A percentile compares a stretch with the other conserved stretches of the same genome.
phyloP scores from a whole-genome alignment of 1,140 invertebrate species.

The Armadillidium nasatum region DNA sequence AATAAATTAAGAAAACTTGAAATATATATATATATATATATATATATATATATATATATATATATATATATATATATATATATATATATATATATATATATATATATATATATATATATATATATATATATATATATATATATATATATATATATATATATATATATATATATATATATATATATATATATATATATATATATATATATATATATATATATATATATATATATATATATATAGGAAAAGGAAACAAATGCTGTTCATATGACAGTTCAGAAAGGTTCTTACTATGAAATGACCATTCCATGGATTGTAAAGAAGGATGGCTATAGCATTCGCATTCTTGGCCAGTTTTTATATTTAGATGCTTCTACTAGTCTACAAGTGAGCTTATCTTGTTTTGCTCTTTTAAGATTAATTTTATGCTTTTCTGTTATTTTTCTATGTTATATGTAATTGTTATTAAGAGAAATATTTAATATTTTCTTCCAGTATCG shows the following conservation, averaged over 20 bases:
- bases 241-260: constrained; percentile 80
- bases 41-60: constrained; percentile 21
- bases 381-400: constrained; percentile 58
- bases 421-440: not conserved
- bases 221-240: constrained; percentile 20
- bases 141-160: constrained; percentile 16
- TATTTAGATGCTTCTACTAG: constrained; percentile 92
- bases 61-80: constrained; percentile 12
- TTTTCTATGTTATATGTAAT: not conserved
- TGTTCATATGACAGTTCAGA: constrained; percentile 86
- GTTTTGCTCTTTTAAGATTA: not conserved
- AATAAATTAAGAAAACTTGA: too few species aligned
- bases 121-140: constrained; percentile 19
- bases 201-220: not conserved
- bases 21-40: too few species aligned
- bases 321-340: constrained; percentile 78
- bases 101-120: constrained; percentile 20
- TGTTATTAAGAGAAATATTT: constrained; percentile 9
- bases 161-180: not conserved
- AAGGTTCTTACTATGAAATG: constrained; percentile 89
- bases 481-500: constrained; percentile 59
- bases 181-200: constrained; percentile 16
- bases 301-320: constrained; percentile 89
- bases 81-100: not conserved
- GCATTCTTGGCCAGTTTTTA: constrained; percentile 84